These are phyloP conservation scores for Yponomeuta malinellus DNA, from an alignment of 2,888 invertebrate genomes.

Conservation along the genomic window DNA sequence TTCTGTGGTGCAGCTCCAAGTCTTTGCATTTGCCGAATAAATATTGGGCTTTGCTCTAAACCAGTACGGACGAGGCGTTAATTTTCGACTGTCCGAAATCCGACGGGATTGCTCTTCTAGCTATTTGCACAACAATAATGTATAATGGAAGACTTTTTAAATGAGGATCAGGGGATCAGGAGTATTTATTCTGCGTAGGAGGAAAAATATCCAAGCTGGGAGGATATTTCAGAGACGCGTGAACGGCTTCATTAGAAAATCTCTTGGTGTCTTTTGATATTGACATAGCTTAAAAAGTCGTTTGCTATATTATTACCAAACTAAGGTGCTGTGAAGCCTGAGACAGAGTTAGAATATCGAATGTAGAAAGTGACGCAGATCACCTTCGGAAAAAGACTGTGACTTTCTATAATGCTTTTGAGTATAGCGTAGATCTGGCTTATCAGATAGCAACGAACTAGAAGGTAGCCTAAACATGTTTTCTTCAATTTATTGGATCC, in stretches of 20 bases:
- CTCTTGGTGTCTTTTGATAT: not conserved
- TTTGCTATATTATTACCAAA: too few species aligned
- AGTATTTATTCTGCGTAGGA: not conserved
- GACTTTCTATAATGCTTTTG: too few species aligned
- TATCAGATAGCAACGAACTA: too few species aligned
- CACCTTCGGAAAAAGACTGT: too few species aligned
- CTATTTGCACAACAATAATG: conserved; percentile 1
- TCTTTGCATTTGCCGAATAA: conserved; percentile 61
- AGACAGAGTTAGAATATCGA: too few species aligned
- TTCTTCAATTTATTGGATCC: too few species aligned
- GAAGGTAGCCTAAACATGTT: too few species aligned
- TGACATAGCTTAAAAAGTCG: not conserved
- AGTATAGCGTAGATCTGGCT: too few species aligned
- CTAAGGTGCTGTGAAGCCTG: too few species aligned
- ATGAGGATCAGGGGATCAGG: not conserved
- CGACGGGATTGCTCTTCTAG: conserved; percentile 1
- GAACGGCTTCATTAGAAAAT: not conserved
- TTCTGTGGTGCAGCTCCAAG: conserved; percentile 26
- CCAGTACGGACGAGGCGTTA: conserved; percentile 14
- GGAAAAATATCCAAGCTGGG: not conserved
- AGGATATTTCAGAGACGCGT: not conserved
- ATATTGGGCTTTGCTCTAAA: conserved; percentile 54
- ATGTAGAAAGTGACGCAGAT: too few species aligned
- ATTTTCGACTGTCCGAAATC: conserved; percentile 7
- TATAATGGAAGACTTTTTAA: not conserved